A percentile compares a stretch with the other conserved stretches of the same genome.
These are phyloP conservation scores for Cydia splendana DNA, from an alignment of 1,140 invertebrate genomes.

Conservation along the genomic window DNA sequence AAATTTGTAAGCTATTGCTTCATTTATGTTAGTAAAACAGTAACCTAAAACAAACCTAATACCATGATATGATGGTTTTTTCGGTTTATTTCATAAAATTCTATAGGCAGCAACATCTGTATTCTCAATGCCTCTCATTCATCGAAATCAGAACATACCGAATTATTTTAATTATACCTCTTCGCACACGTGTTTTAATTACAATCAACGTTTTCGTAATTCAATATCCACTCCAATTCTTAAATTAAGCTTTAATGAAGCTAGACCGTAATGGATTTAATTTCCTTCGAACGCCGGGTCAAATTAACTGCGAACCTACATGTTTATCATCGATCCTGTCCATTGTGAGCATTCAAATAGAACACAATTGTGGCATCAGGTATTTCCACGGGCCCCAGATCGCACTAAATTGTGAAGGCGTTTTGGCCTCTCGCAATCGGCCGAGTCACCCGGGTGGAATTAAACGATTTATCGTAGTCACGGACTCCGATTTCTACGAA, in stretches of 20 bases:
- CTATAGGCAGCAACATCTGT: too few species aligned
- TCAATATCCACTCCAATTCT: conserved; percentile 3
- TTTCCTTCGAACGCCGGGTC: conserved; percentile 12
- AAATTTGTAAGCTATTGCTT: too few species aligned
- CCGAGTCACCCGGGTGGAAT: conserved; percentile 68
- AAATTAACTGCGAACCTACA: conserved; percentile 22
- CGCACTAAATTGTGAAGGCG: conserved; percentile 67
- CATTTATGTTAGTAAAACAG: too few species aligned
- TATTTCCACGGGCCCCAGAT: conserved; percentile 37
- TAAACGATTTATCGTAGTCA: conserved; percentile 75
- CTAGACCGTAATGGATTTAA: conserved; percentile 12
- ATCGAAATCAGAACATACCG: background rate
- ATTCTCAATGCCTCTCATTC: background rate
- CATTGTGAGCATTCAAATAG: conserved; percentile 34
- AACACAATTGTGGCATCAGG: conserved; percentile 24
- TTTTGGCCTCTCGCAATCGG: conserved; percentile 62
- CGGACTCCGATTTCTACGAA: conserved; percentile 62
- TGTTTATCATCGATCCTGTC: conserved; percentile 30
- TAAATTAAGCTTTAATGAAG: conserved; percentile 5
- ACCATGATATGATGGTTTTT: too few species aligned
- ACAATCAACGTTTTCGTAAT: conserved; percentile 7
- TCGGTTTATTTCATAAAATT: too few species aligned
- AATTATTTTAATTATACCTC: background rate
- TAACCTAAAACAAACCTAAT: too few species aligned
- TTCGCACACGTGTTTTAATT: background rate